Evolutionary conservation across 2,113 vertebrate genomes (phyloP).

Genomic region (Ahaetulla prasina): DNA sequence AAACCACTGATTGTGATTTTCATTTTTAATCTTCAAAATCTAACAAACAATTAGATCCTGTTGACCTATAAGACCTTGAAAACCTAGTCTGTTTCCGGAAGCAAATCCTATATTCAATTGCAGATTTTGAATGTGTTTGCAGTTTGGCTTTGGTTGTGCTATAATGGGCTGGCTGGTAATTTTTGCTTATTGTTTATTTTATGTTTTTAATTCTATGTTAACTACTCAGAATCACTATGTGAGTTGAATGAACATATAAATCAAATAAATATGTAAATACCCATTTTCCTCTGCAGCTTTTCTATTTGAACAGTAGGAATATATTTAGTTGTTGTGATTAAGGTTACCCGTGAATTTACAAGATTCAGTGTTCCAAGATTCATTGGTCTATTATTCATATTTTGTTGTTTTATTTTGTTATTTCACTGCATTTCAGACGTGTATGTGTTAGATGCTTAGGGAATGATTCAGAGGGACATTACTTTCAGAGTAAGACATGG

Average conservation of each 20-base stretch:
- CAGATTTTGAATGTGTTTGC: neutral
- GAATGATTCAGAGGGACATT: neutral
- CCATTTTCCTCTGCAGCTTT: neutral
- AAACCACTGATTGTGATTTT: neutral
- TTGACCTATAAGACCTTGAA: neutral
- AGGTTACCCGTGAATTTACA: neutral
- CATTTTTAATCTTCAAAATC: neutral
- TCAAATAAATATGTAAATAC: neutral
- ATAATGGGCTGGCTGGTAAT: neutral
- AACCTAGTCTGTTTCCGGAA: neutral
- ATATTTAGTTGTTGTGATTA: neutral
- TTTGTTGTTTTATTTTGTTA: neutral
- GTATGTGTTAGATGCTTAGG: neutral
- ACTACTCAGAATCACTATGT: neutral
- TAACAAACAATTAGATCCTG: neutral
- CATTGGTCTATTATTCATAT: neutral
- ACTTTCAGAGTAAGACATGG: neutral
- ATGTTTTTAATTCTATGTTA: neutral
- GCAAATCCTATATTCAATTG: neutral
- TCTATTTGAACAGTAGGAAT: neutral
- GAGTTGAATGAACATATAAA: neutral
- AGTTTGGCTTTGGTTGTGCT: neutral
- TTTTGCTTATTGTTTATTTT: neutral
- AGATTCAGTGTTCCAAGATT: neutral
- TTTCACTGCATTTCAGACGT: neutral